Evolutionary conservation across 1,140 invertebrate species (phyloP).

Genomic region (Mya arenaria): DNA sequence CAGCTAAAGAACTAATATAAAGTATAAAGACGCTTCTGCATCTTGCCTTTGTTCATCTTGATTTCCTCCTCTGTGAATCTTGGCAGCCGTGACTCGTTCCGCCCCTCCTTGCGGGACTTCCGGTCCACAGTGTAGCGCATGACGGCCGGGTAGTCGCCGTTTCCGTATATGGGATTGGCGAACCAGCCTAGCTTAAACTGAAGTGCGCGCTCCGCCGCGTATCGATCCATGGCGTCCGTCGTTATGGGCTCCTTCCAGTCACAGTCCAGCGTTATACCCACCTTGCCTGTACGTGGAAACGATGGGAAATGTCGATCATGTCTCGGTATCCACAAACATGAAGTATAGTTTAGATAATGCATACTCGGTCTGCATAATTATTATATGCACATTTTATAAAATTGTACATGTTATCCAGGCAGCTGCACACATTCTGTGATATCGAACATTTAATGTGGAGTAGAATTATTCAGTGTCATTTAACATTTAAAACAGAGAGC

Average conservation of each 20-base stretch:
- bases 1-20: too few species aligned
- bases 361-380: too few species aligned
- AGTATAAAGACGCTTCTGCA: too few species aligned
- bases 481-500: too few species aligned
- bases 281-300: conserved; percentile 66
- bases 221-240: conserved; percentile 53
- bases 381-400: too few species aligned
- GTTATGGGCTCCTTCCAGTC: conserved; percentile 73
- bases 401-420: too few species aligned
- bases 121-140: conserved; percentile 71
- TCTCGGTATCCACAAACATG: too few species aligned
- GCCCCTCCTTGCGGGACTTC: conserved; percentile 66
- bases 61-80: conserved; percentile 77
- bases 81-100: conserved; percentile 69
- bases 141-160: conserved; percentile 77
- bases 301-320: too few species aligned
- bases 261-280: conserved; percentile 71
- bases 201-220: conserved; percentile 68
- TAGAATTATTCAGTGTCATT: too few species aligned
- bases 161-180: conserved; percentile 75
- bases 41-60: conserved; percentile 66
- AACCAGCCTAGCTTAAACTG: conserved; percentile 77
- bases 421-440: too few species aligned
- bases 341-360: too few species aligned
- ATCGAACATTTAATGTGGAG: too few species aligned